Evolutionary conservation across 2,797 vertebrate species (phyloP).

Genomic region (Odontamblyopus rebecca): DNA sequence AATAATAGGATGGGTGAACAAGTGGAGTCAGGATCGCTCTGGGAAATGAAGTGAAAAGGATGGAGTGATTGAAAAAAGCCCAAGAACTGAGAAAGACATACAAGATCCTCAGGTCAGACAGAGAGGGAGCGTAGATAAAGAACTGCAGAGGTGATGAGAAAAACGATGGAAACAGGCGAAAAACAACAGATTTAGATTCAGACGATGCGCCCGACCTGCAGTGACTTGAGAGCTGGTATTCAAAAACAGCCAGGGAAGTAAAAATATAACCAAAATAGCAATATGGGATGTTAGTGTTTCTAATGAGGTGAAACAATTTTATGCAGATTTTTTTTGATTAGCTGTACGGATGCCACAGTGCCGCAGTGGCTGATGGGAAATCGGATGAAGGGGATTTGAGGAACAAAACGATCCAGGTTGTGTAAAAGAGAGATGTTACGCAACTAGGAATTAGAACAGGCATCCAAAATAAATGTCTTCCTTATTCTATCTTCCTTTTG

Average conservation of each 20-base stretch:
- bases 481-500: too few species aligned
- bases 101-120: conserved; percentile 59
- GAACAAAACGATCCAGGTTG: background rate
- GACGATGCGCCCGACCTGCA: conserved; percentile 3
- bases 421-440: background rate
- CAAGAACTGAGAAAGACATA: conserved; percentile 41
- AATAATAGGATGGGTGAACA: conserved; percentile 54
- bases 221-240: conserved; percentile 15
- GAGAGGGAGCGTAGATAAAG: conserved; percentile 14
- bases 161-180: background rate
- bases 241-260: conserved; percentile 39
- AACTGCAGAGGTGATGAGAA: conserved; percentile 26
- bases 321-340: conserved; percentile 53
- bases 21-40: conserved; percentile 30
- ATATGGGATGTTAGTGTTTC: conserved; percentile 34
- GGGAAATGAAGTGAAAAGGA: conserved; percentile 32
- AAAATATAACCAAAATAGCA: conserved; percentile 16
- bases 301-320: conserved; percentile 45
- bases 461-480: too few species aligned
- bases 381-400: too few species aligned
- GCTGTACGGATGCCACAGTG: conserved; percentile 13
- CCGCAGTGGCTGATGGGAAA: conserved; percentile 24
- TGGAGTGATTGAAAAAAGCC: conserved; percentile 48
- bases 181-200: conserved; percentile 23
- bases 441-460: background rate